Evolutionary conservation across 2,888 invertebrate species (phyloP), one percentile per base, ranked within the genome.

Genomic region (Drosophila prostipennis): DNA sequence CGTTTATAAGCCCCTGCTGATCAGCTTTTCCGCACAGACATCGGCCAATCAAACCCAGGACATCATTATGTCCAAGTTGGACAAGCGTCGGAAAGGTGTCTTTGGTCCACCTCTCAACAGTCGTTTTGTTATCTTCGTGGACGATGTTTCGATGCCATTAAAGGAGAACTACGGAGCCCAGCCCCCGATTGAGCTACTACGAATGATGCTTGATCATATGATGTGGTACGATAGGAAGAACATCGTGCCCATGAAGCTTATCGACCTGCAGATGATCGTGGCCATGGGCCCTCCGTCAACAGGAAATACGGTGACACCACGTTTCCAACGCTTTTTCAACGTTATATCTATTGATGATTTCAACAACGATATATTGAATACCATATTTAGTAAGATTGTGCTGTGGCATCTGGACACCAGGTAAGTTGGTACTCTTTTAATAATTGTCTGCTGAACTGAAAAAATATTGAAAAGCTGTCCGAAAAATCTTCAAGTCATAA

Each of bases 401-500:
- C 93, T 97, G 34, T 98, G 98, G 98, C 98, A 99, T 93, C 94
- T 98, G 85, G 97, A 98, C 88, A 96, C 97, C n/a, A 96, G 96
- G 98, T 95, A 87, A 79, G 80, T 13, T n/a, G n/a, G n/a, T n/a
- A n/a, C n/a, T n/a, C n/a, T n/a, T n/a, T 26, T 26, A 6, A 2
- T 6, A 26, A 26, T n/a, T n/a, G n/a, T 26, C 7, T 29, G 29
- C 29, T 29, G 29, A 1, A 7, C 29, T 7, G 29, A 29, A 7
- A 29, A 29, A 6, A 7, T 29, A 6, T 29, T 6, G 0, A 29
- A 29, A 29, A 29, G 23, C 43, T 43, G 26, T 42, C 19, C 2
- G 42, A 23, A 40, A 40, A 40, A 29, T 29, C 4, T 5, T n/a
- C 3, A 23, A 26, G 26, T 26, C 6, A 26, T 26, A 26, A 8